phyloP scores from a whole-genome alignment of 2,888 invertebrate species.

The Nemurella pictetii region DNA sequence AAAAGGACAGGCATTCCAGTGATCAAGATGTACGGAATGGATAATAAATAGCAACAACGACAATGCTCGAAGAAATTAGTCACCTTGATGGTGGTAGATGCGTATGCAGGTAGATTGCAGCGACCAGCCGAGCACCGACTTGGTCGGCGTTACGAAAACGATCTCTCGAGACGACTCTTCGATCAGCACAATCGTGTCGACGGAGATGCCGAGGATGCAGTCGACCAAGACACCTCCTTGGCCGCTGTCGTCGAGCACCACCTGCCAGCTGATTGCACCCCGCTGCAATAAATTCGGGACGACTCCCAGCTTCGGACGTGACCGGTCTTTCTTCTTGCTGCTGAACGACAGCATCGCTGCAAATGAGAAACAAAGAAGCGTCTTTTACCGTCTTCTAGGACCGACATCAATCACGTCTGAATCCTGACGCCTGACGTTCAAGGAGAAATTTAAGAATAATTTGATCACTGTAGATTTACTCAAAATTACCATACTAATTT shows the following conservation, averaged over 20 bases:
- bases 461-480: no score
- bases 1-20: no score
- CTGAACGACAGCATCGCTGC: conserved; percentile 74
- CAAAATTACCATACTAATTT: no score
- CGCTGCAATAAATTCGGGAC: conserved; percentile 53
- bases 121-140: conserved; percentile 76
- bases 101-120: conserved; percentile 49
- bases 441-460: background rate
- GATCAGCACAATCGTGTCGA: conserved; percentile 83
- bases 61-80: background rate
- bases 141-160: conserved; percentile 83
- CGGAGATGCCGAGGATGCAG: conserved; percentile 83
- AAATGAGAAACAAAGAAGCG: background rate
- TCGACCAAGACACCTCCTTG: conserved; percentile 68
- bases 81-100: conserved; percentile 24
- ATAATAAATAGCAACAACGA: background rate
- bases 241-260: conserved; percentile 72
- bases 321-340: conserved; percentile 76
- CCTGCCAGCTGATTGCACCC: conserved; percentile 84
- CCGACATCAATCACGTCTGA: no score
- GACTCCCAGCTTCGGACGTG: conserved; percentile 61
- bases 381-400: no score
- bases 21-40: no score
- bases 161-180: conserved; percentile 82
- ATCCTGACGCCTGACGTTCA: no score